Conservation (phyloP, 2,113 vertebrate genomes). For the Gobius niger region DNA sequence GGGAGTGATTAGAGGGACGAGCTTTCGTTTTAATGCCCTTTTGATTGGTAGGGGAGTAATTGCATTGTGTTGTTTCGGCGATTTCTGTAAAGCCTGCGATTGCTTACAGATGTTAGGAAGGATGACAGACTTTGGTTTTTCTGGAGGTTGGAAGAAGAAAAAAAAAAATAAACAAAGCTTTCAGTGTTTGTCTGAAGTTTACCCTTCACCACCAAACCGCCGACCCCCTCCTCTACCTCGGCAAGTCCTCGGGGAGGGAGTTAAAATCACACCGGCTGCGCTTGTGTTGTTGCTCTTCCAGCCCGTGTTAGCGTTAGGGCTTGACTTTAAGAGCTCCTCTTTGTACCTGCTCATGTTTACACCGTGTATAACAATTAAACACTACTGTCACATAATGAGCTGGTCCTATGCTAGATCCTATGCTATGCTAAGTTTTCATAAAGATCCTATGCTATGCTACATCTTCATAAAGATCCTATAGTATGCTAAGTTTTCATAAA, state of each 20-base stretch:
- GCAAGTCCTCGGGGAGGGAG: slow-evolving; percentile 60
- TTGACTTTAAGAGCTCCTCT: slow-evolving; percentile 35
- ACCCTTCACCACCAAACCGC: slow-evolving; percentile 62
- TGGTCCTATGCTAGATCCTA: background rate
- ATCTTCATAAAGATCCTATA: no score
- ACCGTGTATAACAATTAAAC: slow-evolving; percentile 58
- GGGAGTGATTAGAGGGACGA: slow-evolving; percentile 74
- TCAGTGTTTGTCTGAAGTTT: slow-evolving; percentile 72
- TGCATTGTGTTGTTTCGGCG: slow-evolving; percentile 52
- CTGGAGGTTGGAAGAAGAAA: slow-evolving; percentile 59
- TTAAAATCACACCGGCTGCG: slow-evolving; percentile 37
- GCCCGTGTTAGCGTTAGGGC: slow-evolving; percentile 51
- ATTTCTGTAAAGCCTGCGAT: slow-evolving; percentile 55
- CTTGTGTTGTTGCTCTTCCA: slow-evolving; percentile 35
- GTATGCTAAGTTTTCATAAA: no score
- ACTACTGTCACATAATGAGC: slow-evolving; percentile 62
- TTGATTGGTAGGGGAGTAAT: slow-evolving; percentile 76
- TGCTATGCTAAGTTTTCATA: no score
- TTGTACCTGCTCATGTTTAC: slow-evolving; percentile 56
- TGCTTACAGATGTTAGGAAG: slow-evolving; percentile 77
- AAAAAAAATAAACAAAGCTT: slow-evolving; percentile 74
- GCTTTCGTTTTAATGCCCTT: slow-evolving; percentile 73
- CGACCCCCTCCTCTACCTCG: slow-evolving; percentile 20
- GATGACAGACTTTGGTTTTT: slow-evolving; percentile 68
- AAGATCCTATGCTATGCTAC: background rate